Percentiles rank a stretch among this genome's conserved stretches.
These are phyloP conservation scores for Oreochromis mossambicus DNA, from an alignment of 2,797 vertebrate genomes.

Conservation along the genomic window DNA sequence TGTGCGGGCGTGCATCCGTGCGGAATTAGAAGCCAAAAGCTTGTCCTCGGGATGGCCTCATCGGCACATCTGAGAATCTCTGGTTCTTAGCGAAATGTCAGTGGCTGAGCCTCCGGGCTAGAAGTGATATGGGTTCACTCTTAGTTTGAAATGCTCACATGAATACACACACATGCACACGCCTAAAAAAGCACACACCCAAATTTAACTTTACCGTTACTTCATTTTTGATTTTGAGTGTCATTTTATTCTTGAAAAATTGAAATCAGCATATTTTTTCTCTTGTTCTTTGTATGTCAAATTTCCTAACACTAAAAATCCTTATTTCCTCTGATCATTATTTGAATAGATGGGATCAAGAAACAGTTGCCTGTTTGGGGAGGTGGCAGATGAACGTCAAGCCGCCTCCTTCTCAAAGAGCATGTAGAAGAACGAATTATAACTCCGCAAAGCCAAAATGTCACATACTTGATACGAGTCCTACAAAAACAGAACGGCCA, in stretches of 20 bases:
- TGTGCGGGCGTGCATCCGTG: not conserved
- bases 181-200: not conserved
- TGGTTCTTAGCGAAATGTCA: conserved; percentile 58
- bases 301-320: not conserved
- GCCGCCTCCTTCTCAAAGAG: conserved; percentile 21
- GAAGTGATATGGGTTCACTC: conserved; percentile 55
- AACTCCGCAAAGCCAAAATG: conserved; percentile 36
- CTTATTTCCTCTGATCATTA: conserved; percentile 16
- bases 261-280: not conserved
- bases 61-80: conserved; percentile 63
- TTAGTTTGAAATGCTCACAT: conserved; percentile 22
- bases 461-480: conserved; percentile 66
- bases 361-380: conserved; percentile 26
- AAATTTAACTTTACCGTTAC: not conserved
- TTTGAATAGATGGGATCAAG: conserved; percentile 47
- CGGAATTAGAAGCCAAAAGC: conserved; percentile 28
- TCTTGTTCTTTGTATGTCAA: not conserved
- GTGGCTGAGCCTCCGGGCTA: conserved; percentile 39
- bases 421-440: conserved; percentile 53
- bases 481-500: conserved; percentile 57
- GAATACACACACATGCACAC: not conserved
- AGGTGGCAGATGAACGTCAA: conserved; percentile 27
- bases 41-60: conserved; percentile 57
- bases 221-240: not conserved
- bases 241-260: not conserved